Base-by-base conservation (phyloP, 2,888 invertebrate species). In the Lasius fuliginosus region DNA sequence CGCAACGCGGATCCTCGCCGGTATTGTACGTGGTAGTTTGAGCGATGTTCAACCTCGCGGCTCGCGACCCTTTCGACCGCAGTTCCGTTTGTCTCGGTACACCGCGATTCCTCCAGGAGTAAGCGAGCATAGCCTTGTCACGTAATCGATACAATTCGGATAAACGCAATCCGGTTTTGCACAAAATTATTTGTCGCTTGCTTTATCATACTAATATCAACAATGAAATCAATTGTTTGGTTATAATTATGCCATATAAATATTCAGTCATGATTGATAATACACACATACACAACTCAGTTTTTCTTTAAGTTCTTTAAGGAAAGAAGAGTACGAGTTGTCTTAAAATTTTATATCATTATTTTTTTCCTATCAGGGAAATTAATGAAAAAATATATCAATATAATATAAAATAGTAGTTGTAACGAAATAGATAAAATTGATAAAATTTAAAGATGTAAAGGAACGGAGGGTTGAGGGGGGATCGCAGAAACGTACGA, bases 41-140 rank as follows among this genome's bases (percentile, higher is more conserved):
- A 92, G 89, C 90, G 92, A 91, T 92, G 90, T 90, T 89, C 86
- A 85, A 86, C 83, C 88, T 88, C 86, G 82, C 86, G 87, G 86
- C 65, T 84, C 87, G 87, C 89, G 90, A 90, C 90, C 91, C 91
- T 90, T 87, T 87, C 85, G 86, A 92, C 91, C 91, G 86, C 90
- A 91, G 89, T 88, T 90, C 87, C 86, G 88, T 87, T 75, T 82
- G 69, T 71, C 81, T 79, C 82, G 84, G 76, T 68, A 65, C 71
- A 81, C 71, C 81, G 82, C 88, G 82, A 87, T 79, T 79, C 84
- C 64, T 73, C 46, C 56, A 74, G 82, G 69, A 87, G 75, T 69
- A 46, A 81, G 74, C 76, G 82, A 74, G 71, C 82, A 73, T 69
- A 75, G 69, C 79, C 67, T 75, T 86, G 33, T 23, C 60, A 33